Evolutionary conservation across 2,113 vertebrate species (phyloP).

Genomic region (Cathartes aura): DNA sequence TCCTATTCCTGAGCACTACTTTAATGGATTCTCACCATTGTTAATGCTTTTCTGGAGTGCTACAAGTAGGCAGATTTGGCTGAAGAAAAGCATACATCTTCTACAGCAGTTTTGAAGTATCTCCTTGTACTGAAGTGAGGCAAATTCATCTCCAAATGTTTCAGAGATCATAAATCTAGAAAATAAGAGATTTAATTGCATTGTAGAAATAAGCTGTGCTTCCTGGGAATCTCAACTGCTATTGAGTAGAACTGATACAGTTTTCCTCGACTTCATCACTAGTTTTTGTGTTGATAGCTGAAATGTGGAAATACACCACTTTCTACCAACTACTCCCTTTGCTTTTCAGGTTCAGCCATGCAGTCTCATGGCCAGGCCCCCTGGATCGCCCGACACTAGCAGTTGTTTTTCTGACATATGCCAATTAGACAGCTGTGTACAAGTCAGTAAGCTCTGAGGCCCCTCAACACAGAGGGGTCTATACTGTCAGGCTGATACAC

Average conservation of each 20-base stretch:
- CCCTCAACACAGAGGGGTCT: not conserved
- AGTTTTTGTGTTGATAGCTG: not conserved
- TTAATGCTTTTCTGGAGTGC: not conserved
- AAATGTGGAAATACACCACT: not conserved
- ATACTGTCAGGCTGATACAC: not conserved
- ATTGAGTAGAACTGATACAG: not conserved
- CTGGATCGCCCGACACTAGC: not conserved
- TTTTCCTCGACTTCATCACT: not conserved
- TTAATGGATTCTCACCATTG: not conserved
- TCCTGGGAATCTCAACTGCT: not conserved
- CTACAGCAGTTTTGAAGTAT: not conserved
- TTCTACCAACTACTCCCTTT: not conserved
- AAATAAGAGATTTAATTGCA: not conserved
- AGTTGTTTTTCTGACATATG: not conserved
- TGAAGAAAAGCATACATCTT: not conserved
- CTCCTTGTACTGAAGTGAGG: not conserved
- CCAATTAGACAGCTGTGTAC: not conserved
- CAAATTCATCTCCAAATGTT: not conserved
- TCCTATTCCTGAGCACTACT: not conserved
- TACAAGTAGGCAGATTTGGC: not conserved
- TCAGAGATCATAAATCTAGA: not conserved
- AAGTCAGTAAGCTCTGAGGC: not conserved
- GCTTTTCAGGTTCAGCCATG: not conserved
- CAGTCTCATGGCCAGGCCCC: not conserved
- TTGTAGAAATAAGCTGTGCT: not conserved